phyloP scores from a whole-genome alignment of 2,888 invertebrate species.

The Lasiommata megera region DNA sequence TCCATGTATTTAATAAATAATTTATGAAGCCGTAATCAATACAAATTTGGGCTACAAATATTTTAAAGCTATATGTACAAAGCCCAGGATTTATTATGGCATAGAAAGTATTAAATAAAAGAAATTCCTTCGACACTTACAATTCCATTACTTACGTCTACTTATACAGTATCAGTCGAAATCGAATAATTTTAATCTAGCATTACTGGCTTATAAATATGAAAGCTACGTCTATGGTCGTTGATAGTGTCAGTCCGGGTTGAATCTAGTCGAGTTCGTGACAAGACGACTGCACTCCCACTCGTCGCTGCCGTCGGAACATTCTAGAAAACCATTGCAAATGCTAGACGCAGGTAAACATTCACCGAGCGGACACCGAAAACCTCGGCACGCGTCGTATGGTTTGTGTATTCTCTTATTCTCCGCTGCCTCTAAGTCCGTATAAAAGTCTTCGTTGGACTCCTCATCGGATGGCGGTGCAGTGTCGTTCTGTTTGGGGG shows the following conservation, averaged over 20 bases:
- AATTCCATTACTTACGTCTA: constrained; percentile 39
- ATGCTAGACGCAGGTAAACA: constrained; percentile 86
- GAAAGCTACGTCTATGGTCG: neutral
- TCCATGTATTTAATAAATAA: constrained; percentile 72
- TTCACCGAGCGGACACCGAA: constrained; percentile 88
- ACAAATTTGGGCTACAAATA: constrained; percentile 44
- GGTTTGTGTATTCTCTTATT: constrained; percentile 51
- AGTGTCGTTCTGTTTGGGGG: constrained; percentile 46
- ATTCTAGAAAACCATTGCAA: constrained; percentile 90
- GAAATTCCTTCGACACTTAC: constrained; percentile 7
- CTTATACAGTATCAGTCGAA: constrained; percentile 78
- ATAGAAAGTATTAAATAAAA: constrained; percentile 34
- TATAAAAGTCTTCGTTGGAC: constrained; percentile 57
- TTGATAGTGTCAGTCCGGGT: constrained; percentile 53
- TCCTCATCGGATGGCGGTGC: constrained; percentile 38
- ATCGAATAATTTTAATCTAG: constrained; percentile 52
- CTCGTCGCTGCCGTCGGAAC: constrained; percentile 88
- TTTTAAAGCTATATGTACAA: constrained; percentile 67
- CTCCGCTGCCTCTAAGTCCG: constrained; percentile 69
- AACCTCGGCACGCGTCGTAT: constrained; percentile 82
- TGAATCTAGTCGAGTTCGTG: constrained; percentile 50
- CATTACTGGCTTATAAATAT: constrained; percentile 63
- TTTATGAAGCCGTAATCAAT: constrained; percentile 47
- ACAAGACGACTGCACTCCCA: constrained; percentile 73
- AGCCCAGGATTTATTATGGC: constrained; percentile 53